Conservation (phyloP, 2,888 invertebrate species). For the Nebria salina region DNA sequence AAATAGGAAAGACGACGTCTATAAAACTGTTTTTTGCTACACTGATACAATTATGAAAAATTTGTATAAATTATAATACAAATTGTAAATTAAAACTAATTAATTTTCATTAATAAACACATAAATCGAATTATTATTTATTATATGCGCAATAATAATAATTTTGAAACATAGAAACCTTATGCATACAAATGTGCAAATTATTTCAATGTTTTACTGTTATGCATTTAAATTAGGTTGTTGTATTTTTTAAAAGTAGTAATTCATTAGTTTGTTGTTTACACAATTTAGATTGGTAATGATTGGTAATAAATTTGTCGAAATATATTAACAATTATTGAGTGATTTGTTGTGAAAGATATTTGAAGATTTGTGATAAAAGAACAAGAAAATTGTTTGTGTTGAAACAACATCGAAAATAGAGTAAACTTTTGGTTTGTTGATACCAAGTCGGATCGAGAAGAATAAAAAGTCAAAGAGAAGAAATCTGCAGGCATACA, state of each 20-base stretch:
- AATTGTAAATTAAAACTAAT: background rate
- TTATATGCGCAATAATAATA: background rate
- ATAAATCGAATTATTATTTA: background rate
- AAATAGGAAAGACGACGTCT: background rate
- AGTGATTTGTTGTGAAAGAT: background rate
- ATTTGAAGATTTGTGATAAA: background rate
- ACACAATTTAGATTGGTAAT: too few species aligned
- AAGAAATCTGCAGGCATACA: background rate
- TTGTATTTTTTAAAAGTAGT: background rate
- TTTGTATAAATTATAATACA: background rate
- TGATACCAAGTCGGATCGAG: background rate
- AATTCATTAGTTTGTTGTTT: background rate
- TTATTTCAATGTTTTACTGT: background rate
- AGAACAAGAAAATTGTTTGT: background rate
- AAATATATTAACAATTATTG: too few species aligned
- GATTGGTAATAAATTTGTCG: too few species aligned
- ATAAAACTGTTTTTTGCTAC: background rate
- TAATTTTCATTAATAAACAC: background rate
- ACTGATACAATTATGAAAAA: background rate
- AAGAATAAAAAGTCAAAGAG: background rate
- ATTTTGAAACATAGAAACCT: background rate
- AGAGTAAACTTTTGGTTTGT: background rate
- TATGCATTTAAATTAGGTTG: background rate
- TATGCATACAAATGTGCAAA: background rate
- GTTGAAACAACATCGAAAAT: background rate